Evolutionary conservation across 1,140 invertebrate species (phyloP).

Genomic region (Drosophila simulans): DNA sequence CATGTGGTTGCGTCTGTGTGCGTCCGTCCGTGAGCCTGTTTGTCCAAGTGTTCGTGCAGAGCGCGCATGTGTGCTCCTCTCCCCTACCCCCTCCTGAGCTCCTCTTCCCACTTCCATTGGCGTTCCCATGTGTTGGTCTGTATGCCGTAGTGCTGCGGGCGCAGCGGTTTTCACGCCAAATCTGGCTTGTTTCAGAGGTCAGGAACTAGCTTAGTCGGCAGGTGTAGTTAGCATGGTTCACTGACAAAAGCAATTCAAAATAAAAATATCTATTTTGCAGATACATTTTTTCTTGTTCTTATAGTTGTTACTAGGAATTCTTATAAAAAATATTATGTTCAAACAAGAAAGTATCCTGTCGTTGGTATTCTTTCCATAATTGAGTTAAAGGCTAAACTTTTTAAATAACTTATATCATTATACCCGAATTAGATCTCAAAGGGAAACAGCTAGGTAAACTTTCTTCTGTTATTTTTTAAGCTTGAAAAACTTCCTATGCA

Average conservation of each 20-base stretch:
- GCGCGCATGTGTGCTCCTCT: constrained; percentile 51
- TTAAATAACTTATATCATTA: too few species aligned
- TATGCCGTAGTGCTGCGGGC: constrained; percentile 13
- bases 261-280: not conserved
- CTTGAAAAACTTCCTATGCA: too few species aligned
- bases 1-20: constrained; percentile 46
- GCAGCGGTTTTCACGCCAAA: constrained; percentile 1
- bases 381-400: too few species aligned
- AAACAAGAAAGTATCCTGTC: too few species aligned
- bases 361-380: too few species aligned
- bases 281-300: too few species aligned
- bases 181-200: constrained; percentile 25
- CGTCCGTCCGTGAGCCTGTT: constrained; percentile 20
- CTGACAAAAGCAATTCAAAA: not conserved
- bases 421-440: too few species aligned
- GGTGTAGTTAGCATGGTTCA: not conserved
- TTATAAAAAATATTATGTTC: too few species aligned
- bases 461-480: too few species aligned
- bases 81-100: not conserved
- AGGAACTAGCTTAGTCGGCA: not conserved
- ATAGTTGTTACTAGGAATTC: too few species aligned
- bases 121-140: constrained; percentile 30
- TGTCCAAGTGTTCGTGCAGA: constrained; percentile 51
- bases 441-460: too few species aligned
- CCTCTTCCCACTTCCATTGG: constrained; percentile 1